phyloP scores from a whole-genome alignment of 2,888 invertebrate genomes.

The Cynaeus angustus region DNA sequence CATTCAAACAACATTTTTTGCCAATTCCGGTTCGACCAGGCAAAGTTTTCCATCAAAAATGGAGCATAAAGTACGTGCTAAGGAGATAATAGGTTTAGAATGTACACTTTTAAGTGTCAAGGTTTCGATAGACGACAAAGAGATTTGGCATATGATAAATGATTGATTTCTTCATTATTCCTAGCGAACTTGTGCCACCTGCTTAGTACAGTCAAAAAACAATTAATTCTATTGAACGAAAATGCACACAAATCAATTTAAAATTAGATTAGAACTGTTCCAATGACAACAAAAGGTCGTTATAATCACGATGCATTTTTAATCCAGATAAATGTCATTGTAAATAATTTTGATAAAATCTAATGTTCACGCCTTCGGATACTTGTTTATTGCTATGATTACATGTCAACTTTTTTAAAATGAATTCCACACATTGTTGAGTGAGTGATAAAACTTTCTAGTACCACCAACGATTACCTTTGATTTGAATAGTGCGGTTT shows the following conservation, averaged over 20 bases:
- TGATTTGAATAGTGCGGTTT: not conserved
- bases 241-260: conserved; percentile 1
- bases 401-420: conserved; percentile 3
- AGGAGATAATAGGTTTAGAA: too few species aligned
- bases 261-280: not conserved
- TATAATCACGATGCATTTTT: conserved; percentile 12
- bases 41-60: too few species aligned
- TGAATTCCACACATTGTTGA: conserved; percentile 8
- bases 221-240: not conserved
- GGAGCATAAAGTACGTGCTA: too few species aligned
- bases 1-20: too few species aligned
- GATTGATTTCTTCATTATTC: conserved; percentile 3
- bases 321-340: conserved; percentile 19
- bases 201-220: not conserved
- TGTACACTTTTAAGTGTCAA: not conserved
- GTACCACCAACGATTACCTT: not conserved
- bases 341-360: conserved; percentile 17
- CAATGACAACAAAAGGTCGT: conserved; percentile 11
- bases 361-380: conserved; percentile 5
- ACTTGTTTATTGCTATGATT: conserved; percentile 5
- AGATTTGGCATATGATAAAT: conserved; percentile 2
- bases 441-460: conserved; percentile 7
- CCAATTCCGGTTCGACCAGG: too few species aligned
- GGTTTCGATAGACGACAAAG: not conserved
- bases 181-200: not conserved